Evolutionary conservation across 2,797 vertebrate genomes (phyloP).

Genomic region (Propithecus deckenii): DNA sequence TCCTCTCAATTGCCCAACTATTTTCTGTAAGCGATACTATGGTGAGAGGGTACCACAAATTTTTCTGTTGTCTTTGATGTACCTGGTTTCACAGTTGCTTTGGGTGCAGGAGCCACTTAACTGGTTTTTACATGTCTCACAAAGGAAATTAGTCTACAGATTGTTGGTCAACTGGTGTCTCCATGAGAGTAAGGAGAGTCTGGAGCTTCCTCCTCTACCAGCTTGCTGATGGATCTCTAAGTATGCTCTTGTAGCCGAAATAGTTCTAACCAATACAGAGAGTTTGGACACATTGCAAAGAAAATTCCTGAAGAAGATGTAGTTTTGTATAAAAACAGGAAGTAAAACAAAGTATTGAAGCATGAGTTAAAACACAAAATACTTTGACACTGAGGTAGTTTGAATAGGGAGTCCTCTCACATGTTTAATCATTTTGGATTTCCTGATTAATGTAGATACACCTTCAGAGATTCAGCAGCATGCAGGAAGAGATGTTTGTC

Average conservation of each 20-base stretch:
- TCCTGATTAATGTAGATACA: not conserved
- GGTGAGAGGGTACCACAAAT: not conserved
- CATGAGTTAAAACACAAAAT: not conserved
- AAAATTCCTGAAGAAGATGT: not conserved
- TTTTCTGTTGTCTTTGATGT: not conserved
- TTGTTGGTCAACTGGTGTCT: not conserved
- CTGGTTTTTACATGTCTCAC: not conserved
- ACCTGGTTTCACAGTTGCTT: not conserved
- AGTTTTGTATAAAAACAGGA: not conserved
- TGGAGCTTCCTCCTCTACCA: not conserved
- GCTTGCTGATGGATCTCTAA: not conserved
- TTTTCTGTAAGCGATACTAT: not conserved
- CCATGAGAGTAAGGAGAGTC: not conserved
- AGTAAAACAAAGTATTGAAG: not conserved
- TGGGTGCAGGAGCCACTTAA: not conserved
- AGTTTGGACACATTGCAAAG: not conserved
- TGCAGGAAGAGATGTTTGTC: not conserved
- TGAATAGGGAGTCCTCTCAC: not conserved
- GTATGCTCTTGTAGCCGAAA: not conserved
- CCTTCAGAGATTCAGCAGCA: not conserved
- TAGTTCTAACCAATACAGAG: not conserved
- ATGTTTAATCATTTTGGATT: not conserved
- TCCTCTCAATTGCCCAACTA: not conserved
- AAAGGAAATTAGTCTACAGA: not conserved
- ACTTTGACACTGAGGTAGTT: not conserved